Percentiles rank a stretch among this genome's conserved stretches.
Evolutionary conservation across 2,888 invertebrate genomes (phyloP).

Genomic region (Halocaridina rubra): DNA sequence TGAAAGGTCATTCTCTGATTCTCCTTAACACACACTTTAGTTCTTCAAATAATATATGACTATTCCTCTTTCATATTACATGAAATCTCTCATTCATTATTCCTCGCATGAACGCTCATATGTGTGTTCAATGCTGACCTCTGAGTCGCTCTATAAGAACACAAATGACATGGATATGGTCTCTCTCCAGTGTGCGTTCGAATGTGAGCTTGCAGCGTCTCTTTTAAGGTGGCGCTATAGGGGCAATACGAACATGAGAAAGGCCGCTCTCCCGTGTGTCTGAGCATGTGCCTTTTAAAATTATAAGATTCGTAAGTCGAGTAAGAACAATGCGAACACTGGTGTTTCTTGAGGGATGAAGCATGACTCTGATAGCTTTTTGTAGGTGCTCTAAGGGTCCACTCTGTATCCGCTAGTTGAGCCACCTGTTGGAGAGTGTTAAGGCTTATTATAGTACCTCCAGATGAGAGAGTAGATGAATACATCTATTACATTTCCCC

Average conservation of each 20-base stretch:
- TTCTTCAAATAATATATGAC: no score
- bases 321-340: not conserved
- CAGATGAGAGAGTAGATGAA: no score
- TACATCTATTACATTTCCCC: no score
- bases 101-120: conserved; percentile 26
- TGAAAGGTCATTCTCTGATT: no score
- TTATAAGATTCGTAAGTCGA: not conserved
- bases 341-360: not conserved
- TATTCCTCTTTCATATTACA: no score
- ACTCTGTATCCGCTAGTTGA: no score
- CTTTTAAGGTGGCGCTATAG: not conserved
- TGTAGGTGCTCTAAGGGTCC: not conserved
- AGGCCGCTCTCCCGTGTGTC: not conserved
- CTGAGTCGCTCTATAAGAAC: conserved; percentile 38
- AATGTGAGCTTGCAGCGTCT: not conserved
- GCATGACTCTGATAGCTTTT: not conserved
- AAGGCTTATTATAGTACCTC: not conserved
- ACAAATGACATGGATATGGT: conserved; percentile 30
- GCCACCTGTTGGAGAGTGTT: not conserved
- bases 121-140: conserved; percentile 36
- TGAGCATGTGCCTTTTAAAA: not conserved
- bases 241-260: not conserved
- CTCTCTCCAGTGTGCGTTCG: conserved; percentile 43
- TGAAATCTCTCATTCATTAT: no score
- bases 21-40: no score